These are phyloP conservation scores for Drosophila sulfurigaster DNA, from an alignment of 1,140 invertebrate genomes.

Conservation along the genomic window DNA sequence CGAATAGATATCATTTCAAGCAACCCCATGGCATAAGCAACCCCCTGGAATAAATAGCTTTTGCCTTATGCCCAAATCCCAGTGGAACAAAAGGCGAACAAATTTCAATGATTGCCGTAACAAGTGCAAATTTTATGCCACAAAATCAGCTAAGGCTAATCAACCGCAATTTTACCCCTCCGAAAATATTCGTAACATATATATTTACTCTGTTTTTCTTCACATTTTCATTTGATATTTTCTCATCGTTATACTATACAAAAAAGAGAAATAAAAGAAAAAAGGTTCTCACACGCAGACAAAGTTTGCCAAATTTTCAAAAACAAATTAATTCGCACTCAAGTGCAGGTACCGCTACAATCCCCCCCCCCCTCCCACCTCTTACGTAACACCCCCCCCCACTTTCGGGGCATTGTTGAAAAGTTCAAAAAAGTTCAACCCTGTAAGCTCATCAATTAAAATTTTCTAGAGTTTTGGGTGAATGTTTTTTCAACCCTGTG, in stretches of 20 bases:
- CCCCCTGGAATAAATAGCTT: not conserved
- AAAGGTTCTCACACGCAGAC: slow-evolving; percentile 42
- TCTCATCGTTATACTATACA: slow-evolving; percentile 56
- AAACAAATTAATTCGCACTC: slow-evolving; percentile 81
- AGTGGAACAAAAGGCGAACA: slow-evolving; percentile 27
- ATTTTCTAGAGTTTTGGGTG: slow-evolving; percentile 51
- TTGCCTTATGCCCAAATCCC: slow-evolving; percentile 52
- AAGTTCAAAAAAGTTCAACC: slow-evolving; percentile 80
- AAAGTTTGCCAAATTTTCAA: slow-evolving; percentile 74
- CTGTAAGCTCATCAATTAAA: slow-evolving; percentile 78
- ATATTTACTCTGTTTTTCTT: slow-evolving; percentile 38
- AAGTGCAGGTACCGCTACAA: slow-evolving; percentile 49
- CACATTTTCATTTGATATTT: slow-evolving; percentile 49
- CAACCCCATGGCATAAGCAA: slow-evolving; percentile 26
- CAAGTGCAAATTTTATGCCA: slow-evolving; percentile 65
- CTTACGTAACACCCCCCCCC: not conserved
- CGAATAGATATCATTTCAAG: slow-evolving; percentile 5
- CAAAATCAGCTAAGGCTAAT: slow-evolving; percentile 56
- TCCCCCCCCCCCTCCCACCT: not conserved
- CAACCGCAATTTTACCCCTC: slow-evolving; percentile 20
- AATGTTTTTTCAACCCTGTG: slow-evolving; percentile 40
- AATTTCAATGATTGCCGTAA: slow-evolving; percentile 75
- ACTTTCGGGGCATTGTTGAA: slow-evolving; percentile 33
- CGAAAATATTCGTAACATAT: not conserved
- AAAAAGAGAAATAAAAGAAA: not conserved